Conservation (phyloP, 2,888 invertebrate genomes). For the Phortica okadai region DNA sequence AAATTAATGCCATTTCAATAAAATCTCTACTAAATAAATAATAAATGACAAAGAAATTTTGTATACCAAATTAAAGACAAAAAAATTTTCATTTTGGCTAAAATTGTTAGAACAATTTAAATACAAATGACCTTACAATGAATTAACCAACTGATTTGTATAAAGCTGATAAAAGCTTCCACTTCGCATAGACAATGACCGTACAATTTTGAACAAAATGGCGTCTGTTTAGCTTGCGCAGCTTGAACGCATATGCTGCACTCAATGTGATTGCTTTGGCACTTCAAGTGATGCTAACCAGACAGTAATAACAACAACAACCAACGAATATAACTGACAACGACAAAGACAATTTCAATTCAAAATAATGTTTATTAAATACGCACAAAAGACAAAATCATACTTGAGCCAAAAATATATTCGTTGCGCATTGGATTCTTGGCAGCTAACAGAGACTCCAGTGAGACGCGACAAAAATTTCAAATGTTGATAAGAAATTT, state of each 20-base stretch:
- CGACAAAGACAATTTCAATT: conserved; percentile 9
- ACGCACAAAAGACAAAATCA: conserved; percentile 51
- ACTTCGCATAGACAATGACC: not conserved
- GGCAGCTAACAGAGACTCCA: conserved; percentile 50
- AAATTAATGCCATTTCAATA: not conserved
- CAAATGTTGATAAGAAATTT: not conserved
- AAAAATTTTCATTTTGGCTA: too few relatives aligned
- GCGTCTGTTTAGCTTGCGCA: not conserved
- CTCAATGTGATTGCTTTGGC: not conserved
- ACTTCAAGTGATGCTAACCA: conserved; percentile 11
- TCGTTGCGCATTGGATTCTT: not conserved
- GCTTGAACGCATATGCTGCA: not conserved
- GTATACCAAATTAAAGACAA: too few relatives aligned
- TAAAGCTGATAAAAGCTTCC: not conserved
- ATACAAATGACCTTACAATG: not conserved
- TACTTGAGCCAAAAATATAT: conserved; percentile 30
- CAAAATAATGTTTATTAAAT: conserved; percentile 18
- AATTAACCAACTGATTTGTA: not conserved
- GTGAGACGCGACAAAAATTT: not conserved
- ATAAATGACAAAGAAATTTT: too few relatives aligned
- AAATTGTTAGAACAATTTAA: not conserved
- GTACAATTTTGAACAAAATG: not conserved
- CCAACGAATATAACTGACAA: not conserved
- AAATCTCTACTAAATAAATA: not conserved
- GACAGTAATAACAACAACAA: not conserved